These are phyloP conservation scores for Oryzias curvinotus DNA, from an alignment of 2,113 vertebrate species.

Conservation along the genomic window DNA sequence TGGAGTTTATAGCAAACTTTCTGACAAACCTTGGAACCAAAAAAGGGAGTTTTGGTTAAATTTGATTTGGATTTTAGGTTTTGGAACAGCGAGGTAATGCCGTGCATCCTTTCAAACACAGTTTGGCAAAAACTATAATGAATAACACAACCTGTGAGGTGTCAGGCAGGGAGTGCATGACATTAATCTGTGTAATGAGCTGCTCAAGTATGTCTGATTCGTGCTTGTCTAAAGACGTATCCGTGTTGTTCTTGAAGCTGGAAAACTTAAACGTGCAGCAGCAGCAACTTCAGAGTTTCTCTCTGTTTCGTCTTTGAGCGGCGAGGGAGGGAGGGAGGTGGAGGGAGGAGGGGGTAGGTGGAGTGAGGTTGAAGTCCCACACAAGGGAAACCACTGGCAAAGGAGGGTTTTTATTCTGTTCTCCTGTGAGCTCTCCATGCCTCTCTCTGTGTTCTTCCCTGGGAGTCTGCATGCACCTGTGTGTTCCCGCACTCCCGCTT, in stretches of 20 bases:
- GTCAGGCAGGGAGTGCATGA: too few species aligned
- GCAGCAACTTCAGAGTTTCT: slow-evolving; percentile 31
- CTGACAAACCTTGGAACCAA: too few species aligned
- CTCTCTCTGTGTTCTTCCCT: slow-evolving; percentile 40
- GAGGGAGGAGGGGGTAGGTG: slow-evolving; percentile 55
- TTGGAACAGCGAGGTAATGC: too few species aligned
- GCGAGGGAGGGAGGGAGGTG: slow-evolving; percentile 47
- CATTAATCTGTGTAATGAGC: too few species aligned
- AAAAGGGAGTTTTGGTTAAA: too few species aligned
- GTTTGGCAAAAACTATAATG: too few species aligned
- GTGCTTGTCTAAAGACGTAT: not conserved
- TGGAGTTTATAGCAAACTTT: too few species aligned
- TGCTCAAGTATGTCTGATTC: too few species aligned
- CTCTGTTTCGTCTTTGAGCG: slow-evolving; percentile 56
- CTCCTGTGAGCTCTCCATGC: slow-evolving; percentile 50
- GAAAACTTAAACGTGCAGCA: slow-evolving; percentile 23
- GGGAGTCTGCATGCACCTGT: slow-evolving; percentile 63
- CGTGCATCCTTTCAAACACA: too few species aligned
- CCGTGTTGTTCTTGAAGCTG: slow-evolving; percentile 1
- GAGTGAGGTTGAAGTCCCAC: slow-evolving; percentile 67
- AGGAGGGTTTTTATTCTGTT: slow-evolving; percentile 58
- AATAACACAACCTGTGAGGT: too few species aligned
- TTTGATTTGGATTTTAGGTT: too few species aligned
- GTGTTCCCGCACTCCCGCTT: slow-evolving; percentile 33
- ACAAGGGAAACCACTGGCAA: slow-evolving; percentile 65